phyloP scores from a whole-genome alignment of 2,888 invertebrate species.

The Nasonia oneida region DNA sequence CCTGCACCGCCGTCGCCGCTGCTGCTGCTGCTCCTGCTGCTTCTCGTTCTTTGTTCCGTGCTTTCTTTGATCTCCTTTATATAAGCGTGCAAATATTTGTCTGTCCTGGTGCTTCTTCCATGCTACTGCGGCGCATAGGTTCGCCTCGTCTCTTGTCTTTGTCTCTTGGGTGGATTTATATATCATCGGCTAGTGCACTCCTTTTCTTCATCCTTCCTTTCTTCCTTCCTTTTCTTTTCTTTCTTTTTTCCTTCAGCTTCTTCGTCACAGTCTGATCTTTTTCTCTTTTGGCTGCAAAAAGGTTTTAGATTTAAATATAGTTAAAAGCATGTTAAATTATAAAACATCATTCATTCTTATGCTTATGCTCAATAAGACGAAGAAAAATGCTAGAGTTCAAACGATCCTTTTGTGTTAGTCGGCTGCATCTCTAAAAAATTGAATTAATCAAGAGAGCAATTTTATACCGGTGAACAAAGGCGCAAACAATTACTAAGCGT shows the following conservation, averaged over 20 bases:
- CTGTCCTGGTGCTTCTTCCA: constrained; percentile 25
- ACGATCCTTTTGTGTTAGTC: too few relatives aligned
- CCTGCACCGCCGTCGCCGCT: not conserved
- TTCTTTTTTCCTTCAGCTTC: not conserved
- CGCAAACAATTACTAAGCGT: too few relatives aligned
- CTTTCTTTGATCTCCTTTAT: constrained; percentile 56
- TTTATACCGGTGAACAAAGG: not conserved
- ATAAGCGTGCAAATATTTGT: constrained; percentile 59
- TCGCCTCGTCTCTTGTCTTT: not conserved
- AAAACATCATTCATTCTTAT: too few relatives aligned
- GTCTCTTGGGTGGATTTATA: not conserved
- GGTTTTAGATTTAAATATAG: too few relatives aligned
- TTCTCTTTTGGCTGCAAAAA: not conserved
- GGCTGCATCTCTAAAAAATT: not conserved
- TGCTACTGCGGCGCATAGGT: not conserved
- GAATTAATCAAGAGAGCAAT: constrained; percentile 38
- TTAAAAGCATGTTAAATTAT: too few relatives aligned
- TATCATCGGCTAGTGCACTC: not conserved
- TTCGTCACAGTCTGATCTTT: not conserved
- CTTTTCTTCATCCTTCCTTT: not conserved
- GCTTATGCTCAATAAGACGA: too few relatives aligned
- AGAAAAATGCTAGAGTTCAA: too few relatives aligned
- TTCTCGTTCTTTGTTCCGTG: constrained; percentile 22
- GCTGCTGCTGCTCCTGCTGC: not conserved
- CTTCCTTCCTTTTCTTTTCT: not conserved